Evolutionary conservation across 2,888 invertebrate genomes (phyloP), one percentile per base, ranked within the genome.

Genomic region (Lamproptera curius): DNA sequence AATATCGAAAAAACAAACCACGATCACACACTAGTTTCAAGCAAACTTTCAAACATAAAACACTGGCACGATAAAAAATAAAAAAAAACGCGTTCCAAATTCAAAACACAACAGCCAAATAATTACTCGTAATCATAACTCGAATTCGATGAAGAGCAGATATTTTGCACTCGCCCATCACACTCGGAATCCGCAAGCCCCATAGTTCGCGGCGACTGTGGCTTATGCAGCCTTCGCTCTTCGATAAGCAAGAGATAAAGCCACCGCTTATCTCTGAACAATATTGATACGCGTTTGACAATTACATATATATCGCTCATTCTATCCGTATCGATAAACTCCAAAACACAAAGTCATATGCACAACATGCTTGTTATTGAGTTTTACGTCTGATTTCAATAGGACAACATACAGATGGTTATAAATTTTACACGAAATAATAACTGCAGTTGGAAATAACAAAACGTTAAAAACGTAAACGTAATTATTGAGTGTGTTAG

Each of bases 111-210:
- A 16, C 28, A 23, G 16, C 31, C 4, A 33, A 39, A 59, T 69
- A 78, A 68, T 74, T 83, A 84, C 83, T 80, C 69, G 43, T 56
- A 52, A 52, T 67, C 63, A 44, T 74, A 66, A 58, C 63, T 66
- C 28, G 62, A 56, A 15, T 71, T 68, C 10, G 78, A 75, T 43
- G 76, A 20, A 6, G 3, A 6, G 6, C 20, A 60, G 54, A 56
- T 74, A 51, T 76, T 60, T 56, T 67, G 69, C 57, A 78, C 70
- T 71, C 68, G 78, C 51, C 67, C 65, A 16, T 73, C 67, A 54
- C 67, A 79, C 68, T 67, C 64, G 15, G 65, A 65, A 51, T 75
- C 74, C 48, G 79, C 83, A 55, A 73, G 65, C 62, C 72, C 70
- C 81, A 83, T 84, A 50, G 57, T 65, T 54, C 49, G 43, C 51